Percentiles rank a stretch among this genome's conserved stretches.
phyloP scores from a whole-genome alignment of 37 sponge, comb jelly and placozoan species.

The Spongia lamella region DNA sequence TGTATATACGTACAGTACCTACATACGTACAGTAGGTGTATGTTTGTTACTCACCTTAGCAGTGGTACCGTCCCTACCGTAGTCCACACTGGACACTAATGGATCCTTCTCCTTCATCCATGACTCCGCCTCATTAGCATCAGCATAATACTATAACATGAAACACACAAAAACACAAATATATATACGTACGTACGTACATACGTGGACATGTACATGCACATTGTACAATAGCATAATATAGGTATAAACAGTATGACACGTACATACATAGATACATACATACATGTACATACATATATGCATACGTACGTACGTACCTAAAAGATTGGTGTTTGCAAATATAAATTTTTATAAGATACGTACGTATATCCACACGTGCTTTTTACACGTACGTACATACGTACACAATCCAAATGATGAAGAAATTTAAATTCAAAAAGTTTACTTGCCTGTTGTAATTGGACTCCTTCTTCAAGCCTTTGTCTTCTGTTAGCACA shows the following conservation, averaged over 20 bases:
- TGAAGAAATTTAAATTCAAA: not conserved
- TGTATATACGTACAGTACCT: too few relatives aligned
- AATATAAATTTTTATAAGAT: too few relatives aligned
- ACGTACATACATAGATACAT: too few relatives aligned
- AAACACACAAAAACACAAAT: not conserved
- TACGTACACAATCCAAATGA: too few relatives aligned
- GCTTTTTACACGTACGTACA: too few relatives aligned
- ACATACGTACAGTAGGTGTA: too few relatives aligned
- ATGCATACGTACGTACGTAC: too few relatives aligned
- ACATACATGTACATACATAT: too few relatives aligned
- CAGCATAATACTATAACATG: slow-evolving; percentile 80
- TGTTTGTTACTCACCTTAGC: slow-evolving; percentile 43
- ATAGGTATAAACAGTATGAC: too few relatives aligned
- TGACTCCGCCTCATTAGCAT: slow-evolving; percentile 90
- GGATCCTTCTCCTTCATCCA: slow-evolving; percentile 94
- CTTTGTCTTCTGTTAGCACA: slow-evolving; percentile 54
- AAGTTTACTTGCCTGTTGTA: slow-evolving; percentile 75
- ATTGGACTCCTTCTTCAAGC: slow-evolving; percentile 82
- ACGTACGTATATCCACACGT: too few relatives aligned
- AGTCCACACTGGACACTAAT: slow-evolving; percentile 75
- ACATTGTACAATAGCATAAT: not conserved
- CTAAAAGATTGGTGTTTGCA: too few relatives aligned
- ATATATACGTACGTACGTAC: not conserved
- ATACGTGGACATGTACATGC: not conserved
- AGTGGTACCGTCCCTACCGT: slow-evolving; percentile 76